Percentiles rank a stretch among this genome's conserved stretches.
Conservation (phyloP, 2,113 vertebrate species). For the Tretioscincus oriximinensis region DNA sequence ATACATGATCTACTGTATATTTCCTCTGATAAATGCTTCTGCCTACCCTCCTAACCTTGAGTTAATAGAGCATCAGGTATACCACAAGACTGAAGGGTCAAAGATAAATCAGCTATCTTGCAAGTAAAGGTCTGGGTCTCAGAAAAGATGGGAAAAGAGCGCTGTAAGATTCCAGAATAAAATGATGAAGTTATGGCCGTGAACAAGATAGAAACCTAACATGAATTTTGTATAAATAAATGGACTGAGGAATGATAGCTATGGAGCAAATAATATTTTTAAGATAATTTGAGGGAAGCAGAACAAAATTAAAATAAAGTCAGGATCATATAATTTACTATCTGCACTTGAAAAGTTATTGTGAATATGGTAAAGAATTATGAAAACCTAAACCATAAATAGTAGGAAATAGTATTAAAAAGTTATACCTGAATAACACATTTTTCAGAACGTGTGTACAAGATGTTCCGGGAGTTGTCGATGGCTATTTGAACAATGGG, state of each 20-base stretch:
- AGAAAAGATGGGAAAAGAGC: neutral
- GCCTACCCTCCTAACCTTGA: no score
- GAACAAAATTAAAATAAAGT: neutral
- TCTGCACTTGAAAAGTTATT: neutral
- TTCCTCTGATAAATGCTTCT: no score
- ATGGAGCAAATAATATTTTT: neutral
- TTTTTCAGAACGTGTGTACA: conserved; percentile 94
- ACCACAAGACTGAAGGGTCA: neutral
- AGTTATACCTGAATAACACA: conserved; percentile 88
- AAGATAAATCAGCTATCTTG: neutral
- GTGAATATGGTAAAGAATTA: neutral
- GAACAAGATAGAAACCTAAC: neutral
- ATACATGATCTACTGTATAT: no score
- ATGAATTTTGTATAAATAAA: neutral
- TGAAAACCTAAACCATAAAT: neutral
- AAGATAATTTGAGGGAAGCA: neutral
- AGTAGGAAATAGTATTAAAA: neutral
- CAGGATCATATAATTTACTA: neutral
- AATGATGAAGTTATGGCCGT: neutral
- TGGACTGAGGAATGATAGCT: neutral
- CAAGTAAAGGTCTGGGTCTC: no score
- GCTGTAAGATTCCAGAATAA: neutral
- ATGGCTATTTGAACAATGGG: conserved; percentile 94
- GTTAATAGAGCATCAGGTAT: no score
- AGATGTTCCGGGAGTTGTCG: conserved; percentile 90